A percentile compares a stretch with the other conserved stretches of the same genome.
These are phyloP conservation scores for Melopsittacus undulatus DNA, from an alignment of 2,797 vertebrate species.

Conservation along the genomic window DNA sequence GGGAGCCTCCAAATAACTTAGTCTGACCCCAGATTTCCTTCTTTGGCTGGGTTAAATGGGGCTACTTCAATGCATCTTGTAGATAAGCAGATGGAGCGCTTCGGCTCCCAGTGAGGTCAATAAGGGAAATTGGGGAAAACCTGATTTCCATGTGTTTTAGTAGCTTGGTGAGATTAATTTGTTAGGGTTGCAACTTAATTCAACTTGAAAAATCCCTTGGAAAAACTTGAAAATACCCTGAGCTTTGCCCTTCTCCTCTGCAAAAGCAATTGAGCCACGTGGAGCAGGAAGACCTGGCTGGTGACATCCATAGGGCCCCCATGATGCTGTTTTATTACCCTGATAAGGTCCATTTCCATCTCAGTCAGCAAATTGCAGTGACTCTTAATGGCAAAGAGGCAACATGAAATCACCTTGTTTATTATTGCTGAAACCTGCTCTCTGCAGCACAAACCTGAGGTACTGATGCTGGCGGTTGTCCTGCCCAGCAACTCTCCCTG, in stretches of 20 bases:
- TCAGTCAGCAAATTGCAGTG: not conserved
- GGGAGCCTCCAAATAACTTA: not conserved
- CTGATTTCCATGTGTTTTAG: rapidly evolving
- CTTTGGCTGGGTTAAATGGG: not conserved
- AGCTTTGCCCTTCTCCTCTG: not conserved
- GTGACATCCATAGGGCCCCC: rapidly evolving
- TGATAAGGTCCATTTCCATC: not conserved
- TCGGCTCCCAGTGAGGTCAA: rapidly evolving
- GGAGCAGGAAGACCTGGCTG: not conserved
- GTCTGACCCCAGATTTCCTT: not conserved
- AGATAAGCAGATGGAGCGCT: not conserved
- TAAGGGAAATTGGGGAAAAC: not conserved
- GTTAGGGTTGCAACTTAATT: not conserved
- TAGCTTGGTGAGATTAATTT: not conserved
- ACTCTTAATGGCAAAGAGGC: not conserved
- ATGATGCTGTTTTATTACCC: not conserved
- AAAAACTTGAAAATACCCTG: not conserved
- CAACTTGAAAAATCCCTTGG: not conserved
- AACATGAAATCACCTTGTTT: not conserved
- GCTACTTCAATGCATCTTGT: not conserved
- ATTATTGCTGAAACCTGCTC: not conserved
- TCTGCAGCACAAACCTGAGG: not conserved
- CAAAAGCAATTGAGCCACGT: rapidly evolving
- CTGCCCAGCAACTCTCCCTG: not conserved
- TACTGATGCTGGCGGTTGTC: not conserved